Percentiles rank a stretch among this genome's conserved stretches.
Evolutionary conservation across 1,140 invertebrate species (phyloP).

Genomic region (Tenebrio molitor): DNA sequence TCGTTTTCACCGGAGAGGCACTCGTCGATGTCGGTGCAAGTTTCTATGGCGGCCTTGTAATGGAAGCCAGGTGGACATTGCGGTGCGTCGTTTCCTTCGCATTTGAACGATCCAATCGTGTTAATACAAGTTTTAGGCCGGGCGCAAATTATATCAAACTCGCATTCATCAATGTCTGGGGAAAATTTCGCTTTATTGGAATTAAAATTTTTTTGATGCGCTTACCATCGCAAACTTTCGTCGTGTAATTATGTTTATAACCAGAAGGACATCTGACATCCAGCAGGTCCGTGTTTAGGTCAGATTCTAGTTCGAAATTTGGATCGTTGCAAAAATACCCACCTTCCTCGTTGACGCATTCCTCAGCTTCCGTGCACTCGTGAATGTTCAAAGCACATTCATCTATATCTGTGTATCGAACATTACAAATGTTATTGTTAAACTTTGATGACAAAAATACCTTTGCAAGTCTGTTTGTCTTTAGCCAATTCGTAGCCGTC

Average conservation of each 20-base stretch:
- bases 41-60: slow-evolving; percentile 67
- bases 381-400: slow-evolving; percentile 78
- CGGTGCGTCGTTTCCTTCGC: slow-evolving; percentile 68
- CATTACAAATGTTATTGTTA: background rate
- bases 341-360: slow-evolving; percentile 62
- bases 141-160: slow-evolving; percentile 68
- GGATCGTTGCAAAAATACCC: slow-evolving; percentile 58
- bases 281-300: slow-evolving; percentile 49
- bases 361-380: slow-evolving; percentile 67
- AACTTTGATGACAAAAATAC: slow-evolving; percentile 51
- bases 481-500: slow-evolving; percentile 77
- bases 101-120: slow-evolving; percentile 76
- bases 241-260: slow-evolving; percentile 73
- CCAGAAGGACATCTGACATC: slow-evolving; percentile 72
- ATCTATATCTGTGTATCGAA: slow-evolving; percentile 68
- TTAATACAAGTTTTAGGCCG: slow-evolving; percentile 74
- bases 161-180: slow-evolving; percentile 79
- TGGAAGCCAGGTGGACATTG: slow-evolving; percentile 76
- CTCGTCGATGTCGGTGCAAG: slow-evolving; percentile 81
- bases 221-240: slow-evolving; percentile 79
- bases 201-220: slow-evolving; percentile 18
- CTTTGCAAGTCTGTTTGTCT: slow-evolving; percentile 77
- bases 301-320: slow-evolving; percentile 44
- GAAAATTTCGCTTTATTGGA: slow-evolving; percentile 6
- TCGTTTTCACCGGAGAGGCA: slow-evolving; percentile 73